A percentile compares a stretch with the other conserved stretches of the same genome.
Evolutionary conservation across 2,888 invertebrate genomes (phyloP).

Genomic region (Pyralis farinalis): DNA sequence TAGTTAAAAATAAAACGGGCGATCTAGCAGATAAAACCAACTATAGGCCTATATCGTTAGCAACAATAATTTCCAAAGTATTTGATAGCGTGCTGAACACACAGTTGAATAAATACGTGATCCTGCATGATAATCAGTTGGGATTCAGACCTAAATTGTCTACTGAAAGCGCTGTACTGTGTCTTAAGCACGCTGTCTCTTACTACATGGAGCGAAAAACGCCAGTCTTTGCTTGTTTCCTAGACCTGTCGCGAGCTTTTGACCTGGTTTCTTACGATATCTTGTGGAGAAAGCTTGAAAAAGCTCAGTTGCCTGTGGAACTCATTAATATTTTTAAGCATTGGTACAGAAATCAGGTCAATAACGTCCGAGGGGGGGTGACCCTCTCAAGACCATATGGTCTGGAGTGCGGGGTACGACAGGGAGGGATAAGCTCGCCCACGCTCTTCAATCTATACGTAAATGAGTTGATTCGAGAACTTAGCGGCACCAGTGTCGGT

Average conservation of each 20-base stretch:
- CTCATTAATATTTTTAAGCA: background rate
- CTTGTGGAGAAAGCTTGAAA: constrained; percentile 11
- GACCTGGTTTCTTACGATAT: constrained; percentile 11
- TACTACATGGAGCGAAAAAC: constrained; percentile 10
- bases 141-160: constrained; percentile 13
- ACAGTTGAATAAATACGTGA: constrained; percentile 13
- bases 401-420: no score
- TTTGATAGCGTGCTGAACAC: constrained; percentile 19
- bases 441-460: no score
- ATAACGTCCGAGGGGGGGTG: background rate
- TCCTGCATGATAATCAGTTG: constrained; percentile 22
- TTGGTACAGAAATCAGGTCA: constrained; percentile 12
- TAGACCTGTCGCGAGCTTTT: constrained; percentile 10
- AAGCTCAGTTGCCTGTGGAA: background rate
- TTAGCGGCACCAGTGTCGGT: constrained; percentile 5
- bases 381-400: background rate
- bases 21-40: constrained; percentile 17
- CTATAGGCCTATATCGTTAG: constrained; percentile 24
- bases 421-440: no score
- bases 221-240: constrained; percentile 10
- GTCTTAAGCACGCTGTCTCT: constrained; percentile 11
- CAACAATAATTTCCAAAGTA: constrained; percentile 18
- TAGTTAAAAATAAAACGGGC: constrained; percentile 19
- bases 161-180: constrained; percentile 7
- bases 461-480: constrained; percentile 1